phyloP scores from a whole-genome alignment of 2,113 vertebrate genomes.

The Coracopsis vasa region DNA sequence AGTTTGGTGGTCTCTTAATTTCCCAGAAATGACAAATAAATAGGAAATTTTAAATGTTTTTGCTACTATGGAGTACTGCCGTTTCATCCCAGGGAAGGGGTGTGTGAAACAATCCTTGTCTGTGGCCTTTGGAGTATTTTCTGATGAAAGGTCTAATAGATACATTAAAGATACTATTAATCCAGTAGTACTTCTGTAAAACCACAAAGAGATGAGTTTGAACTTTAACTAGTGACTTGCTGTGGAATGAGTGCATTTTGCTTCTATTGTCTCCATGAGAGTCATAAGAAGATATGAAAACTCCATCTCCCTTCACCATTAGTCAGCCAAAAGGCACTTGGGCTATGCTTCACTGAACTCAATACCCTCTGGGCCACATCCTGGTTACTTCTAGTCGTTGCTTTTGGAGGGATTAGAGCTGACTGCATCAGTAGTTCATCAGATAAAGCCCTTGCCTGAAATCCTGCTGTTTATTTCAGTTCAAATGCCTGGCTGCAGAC shows the following conservation, averaged over 20 bases:
- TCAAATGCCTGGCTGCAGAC: not conserved
- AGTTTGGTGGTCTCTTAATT: not conserved
- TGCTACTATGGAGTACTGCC: not conserved
- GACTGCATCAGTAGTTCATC: not conserved
- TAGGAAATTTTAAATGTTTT: not conserved
- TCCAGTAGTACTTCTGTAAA: not conserved
- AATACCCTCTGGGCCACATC: constrained; percentile 6
- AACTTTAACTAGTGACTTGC: not conserved
- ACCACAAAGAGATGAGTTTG: not conserved
- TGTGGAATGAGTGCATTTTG: not conserved
- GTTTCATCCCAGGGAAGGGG: not conserved
- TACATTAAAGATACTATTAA: not conserved
- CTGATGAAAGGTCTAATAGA: not conserved
- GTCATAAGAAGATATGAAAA: not conserved
- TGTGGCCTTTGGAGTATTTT: not conserved
- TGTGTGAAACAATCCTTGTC: not conserved
- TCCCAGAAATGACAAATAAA: not conserved
- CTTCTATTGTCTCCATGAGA: not conserved
- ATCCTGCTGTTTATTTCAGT: not conserved
- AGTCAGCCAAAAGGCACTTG: constrained; percentile 12
- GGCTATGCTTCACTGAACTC: constrained; percentile 33
- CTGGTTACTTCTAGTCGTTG: not conserved
- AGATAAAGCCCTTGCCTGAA: constrained; percentile 17
- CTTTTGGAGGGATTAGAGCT: not conserved
- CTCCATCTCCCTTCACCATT: not conserved